Evolutionary conservation across 2,888 invertebrate genomes (phyloP), one percentile per base, ranked within the genome.

Genomic region (Operophtera brumata): DNA sequence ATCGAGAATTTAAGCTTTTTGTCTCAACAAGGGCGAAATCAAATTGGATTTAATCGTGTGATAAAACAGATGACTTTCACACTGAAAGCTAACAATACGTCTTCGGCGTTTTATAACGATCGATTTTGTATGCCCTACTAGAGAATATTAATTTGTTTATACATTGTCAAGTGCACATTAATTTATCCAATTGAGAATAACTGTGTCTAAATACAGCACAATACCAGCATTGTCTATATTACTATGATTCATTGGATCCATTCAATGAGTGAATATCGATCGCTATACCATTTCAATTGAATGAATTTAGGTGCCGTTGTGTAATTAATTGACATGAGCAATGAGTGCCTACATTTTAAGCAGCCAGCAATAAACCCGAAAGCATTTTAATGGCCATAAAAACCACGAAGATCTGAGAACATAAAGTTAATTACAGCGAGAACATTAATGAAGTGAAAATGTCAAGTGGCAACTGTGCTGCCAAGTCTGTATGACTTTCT

Each of bases 31-130:
- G 58, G 44, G 62, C 65, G 63, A 66, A 69, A 70, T 68, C 59
- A 69, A 68, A 73, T 70, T 68, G 64, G 55, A 66, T 64, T 64
- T 68, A 67, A 69, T 67, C 64, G 60, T 61, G 62, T 64, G 62
- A 64, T 65, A 64, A 61, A 54, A 61, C 54, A 56, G 58, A 54
- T 47, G 54, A 53, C 43, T 59, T 54, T 54, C 49, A 51, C 46
- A 49, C 43, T 40, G 30, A 41, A 47, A 53, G 52, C 56, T 54
- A 45, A 32, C 52, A 50, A 50, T 51, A 46, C 42, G 47, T 45
- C 39, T 55, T 57, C 47, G 43, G 35, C 36, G 53, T 47, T 59
- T 57, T 54, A 56, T 52, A 54, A 49, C 42, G 36, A 36, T 50
- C 42, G 34, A 36, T 53, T 30, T 54, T 57, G 20, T 35, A 7